Percentiles rank a stretch among this genome's conserved stretches.
phyloP scores from a whole-genome alignment of 2,113 vertebrate species.

The Sturnus vulgaris region DNA sequence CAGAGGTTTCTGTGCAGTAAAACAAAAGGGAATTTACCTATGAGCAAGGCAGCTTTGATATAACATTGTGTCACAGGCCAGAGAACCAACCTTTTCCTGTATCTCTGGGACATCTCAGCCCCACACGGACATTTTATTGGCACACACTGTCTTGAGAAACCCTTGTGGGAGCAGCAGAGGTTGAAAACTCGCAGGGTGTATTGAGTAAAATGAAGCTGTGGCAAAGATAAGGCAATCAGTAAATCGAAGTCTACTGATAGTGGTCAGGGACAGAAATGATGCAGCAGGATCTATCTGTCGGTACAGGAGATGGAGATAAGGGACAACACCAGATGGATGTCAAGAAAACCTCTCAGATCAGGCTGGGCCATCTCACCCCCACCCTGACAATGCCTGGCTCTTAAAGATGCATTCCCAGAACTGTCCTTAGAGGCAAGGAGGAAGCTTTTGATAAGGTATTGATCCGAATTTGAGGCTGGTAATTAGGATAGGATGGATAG shows the following conservation, averaged over 20 bases:
- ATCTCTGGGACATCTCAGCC: neutral
- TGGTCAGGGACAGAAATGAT: neutral
- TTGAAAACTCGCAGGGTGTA: neutral
- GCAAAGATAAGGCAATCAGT: neutral
- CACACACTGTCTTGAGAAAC: neutral
- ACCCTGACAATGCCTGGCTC: neutral
- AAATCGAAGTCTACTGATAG: neutral
- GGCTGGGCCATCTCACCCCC: neutral
- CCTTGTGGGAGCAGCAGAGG: neutral
- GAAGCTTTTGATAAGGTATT: neutral
- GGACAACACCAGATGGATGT: neutral
- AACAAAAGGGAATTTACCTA: neutral
- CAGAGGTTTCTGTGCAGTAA: accelerated
- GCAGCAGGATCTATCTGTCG: neutral
- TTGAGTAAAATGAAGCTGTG: neutral
- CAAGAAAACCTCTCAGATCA: neutral
- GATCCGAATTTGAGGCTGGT: neutral
- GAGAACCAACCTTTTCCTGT: neutral
- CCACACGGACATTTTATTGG: neutral
- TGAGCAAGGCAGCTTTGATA: neutral
- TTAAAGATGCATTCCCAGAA: neutral
- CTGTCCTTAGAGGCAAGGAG: neutral
- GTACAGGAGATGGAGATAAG: neutral
- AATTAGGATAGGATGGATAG: neutral
- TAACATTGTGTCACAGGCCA: neutral